Percentiles rank a stretch among this genome's conserved stretches.
phyloP scores from a whole-genome alignment of 2,888 invertebrate species.

The Eupithecia tripunctaria region DNA sequence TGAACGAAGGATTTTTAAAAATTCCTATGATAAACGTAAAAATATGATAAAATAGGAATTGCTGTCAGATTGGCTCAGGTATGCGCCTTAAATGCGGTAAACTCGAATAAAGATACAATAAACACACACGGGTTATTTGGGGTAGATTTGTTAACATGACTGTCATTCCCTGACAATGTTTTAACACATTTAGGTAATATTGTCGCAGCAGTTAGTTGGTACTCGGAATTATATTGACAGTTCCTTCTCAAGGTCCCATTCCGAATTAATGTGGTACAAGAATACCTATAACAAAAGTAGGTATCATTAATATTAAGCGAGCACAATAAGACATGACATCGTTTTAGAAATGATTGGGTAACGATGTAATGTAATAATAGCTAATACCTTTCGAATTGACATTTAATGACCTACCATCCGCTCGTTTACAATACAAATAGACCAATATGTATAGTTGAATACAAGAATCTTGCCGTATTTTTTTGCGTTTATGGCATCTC shows the following conservation, averaged over 20 bases:
- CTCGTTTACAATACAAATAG: slow-evolving; percentile 15
- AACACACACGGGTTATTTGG: too few species aligned
- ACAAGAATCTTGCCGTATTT: background rate
- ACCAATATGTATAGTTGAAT: background rate
- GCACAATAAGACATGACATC: slow-evolving; percentile 15
- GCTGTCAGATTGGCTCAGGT: too few species aligned
- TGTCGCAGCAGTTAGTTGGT: background rate
- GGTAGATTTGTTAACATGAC: too few species aligned
- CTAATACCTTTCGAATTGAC: slow-evolving; percentile 32
- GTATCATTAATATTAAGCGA: background rate
- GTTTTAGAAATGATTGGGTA: slow-evolving; percentile 17
- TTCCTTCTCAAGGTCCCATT: background rate
- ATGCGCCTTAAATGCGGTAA: too few species aligned
- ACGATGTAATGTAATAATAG: background rate
- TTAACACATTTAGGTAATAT: too few species aligned
- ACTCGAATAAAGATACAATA: too few species aligned
- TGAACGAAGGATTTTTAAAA: too few species aligned
- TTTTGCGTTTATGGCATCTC: background rate
- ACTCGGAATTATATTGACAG: background rate
- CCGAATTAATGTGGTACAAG: background rate
- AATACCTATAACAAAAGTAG: background rate
- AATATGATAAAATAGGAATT: too few species aligned
- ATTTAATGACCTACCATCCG: slow-evolving; percentile 31
- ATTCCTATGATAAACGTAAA: too few species aligned
- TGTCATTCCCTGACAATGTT: too few species aligned